Conservation (phyloP, 2,888 invertebrate genomes). For the Branchellion lobata region DNA sequence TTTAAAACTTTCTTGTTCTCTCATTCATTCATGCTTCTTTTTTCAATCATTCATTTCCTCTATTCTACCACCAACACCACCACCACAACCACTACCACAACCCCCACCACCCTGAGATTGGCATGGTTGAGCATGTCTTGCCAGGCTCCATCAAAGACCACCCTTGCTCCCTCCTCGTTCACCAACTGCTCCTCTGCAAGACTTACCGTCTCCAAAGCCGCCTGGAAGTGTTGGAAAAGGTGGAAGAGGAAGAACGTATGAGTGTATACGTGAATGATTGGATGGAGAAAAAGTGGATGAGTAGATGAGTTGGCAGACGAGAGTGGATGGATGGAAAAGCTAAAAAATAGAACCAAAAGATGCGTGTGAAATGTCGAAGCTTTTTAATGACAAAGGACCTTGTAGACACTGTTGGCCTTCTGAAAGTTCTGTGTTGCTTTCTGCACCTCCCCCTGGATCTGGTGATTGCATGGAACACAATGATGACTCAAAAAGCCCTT, state of each 20-base stretch:
- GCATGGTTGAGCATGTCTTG: conserved; percentile 95
- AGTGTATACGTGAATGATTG: no score
- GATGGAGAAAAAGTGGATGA: not conserved
- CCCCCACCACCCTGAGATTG: conserved; percentile 68
- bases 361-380: not conserved
- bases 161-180: conserved; percentile 58
- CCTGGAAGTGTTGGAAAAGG: conserved; percentile 62
- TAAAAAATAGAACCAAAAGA: not conserved
- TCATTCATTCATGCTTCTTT: no score
- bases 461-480: not conserved
- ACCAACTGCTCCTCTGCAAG: conserved; percentile 81
- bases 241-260: conserved; percentile 85
- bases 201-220: conserved; percentile 88
- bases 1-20: no score
- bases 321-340: not conserved
- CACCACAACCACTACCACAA: not conserved
- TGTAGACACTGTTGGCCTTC: conserved; percentile 69
- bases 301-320: not conserved
- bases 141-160: conserved; percentile 93
- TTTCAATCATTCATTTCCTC: no score
- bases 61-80: no score
- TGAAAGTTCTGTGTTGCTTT: conserved; percentile 86
- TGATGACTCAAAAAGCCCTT: no score
- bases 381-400: no score
- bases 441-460: conserved; percentile 76